Evolutionary conservation across 2,113 vertebrate genomes (phyloP).

Genomic region (Cynocephalus volans): DNA sequence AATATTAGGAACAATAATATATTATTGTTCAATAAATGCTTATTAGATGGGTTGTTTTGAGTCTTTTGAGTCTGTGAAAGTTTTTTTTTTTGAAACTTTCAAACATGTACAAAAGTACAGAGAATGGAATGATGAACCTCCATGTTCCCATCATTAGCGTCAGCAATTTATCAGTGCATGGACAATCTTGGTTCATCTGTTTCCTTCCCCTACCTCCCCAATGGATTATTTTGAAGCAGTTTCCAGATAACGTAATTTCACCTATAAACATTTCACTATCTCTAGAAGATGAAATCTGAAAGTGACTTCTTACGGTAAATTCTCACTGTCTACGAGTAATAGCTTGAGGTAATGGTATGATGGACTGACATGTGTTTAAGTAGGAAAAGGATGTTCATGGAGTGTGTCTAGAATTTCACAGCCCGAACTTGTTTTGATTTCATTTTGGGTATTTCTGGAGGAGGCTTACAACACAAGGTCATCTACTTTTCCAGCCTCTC

Average conservation of each 20-base stretch:
- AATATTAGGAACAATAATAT: not conserved
- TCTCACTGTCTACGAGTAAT: not conserved
- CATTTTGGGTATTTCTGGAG: slow-evolving; percentile 66
- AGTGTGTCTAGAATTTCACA: slow-evolving; percentile 57
- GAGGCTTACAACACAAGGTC: slow-evolving; percentile 64
- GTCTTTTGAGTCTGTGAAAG: slow-evolving; percentile 12
- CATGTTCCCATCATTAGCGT: not conserved
- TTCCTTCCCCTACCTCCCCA: not conserved
- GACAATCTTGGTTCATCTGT: slow-evolving; percentile 14
- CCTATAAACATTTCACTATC: not conserved
- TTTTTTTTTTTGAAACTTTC: not conserved
- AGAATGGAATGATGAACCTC: not conserved
- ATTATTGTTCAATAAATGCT: not conserved
- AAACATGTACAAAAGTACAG: not conserved
- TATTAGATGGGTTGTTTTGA: slow-evolving; percentile 33
- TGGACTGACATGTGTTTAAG: slow-evolving; percentile 25
- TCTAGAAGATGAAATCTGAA: slow-evolving; percentile 11
- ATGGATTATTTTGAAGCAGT: slow-evolving; percentile 56
- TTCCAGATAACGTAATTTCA: slow-evolving; percentile 49
- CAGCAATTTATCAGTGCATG: not conserved
- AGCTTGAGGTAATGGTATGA: not conserved
- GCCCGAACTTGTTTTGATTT: slow-evolving; percentile 72
- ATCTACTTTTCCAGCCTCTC: slow-evolving; percentile 42
- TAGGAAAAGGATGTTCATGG: slow-evolving; percentile 10
- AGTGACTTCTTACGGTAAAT: slow-evolving; percentile 26